A percentile compares a stretch with the other conserved stretches of the same genome.
Evolutionary conservation across 2,888 invertebrate genomes (phyloP).

Genomic region (Amblyjoppa fuscipennis): DNA sequence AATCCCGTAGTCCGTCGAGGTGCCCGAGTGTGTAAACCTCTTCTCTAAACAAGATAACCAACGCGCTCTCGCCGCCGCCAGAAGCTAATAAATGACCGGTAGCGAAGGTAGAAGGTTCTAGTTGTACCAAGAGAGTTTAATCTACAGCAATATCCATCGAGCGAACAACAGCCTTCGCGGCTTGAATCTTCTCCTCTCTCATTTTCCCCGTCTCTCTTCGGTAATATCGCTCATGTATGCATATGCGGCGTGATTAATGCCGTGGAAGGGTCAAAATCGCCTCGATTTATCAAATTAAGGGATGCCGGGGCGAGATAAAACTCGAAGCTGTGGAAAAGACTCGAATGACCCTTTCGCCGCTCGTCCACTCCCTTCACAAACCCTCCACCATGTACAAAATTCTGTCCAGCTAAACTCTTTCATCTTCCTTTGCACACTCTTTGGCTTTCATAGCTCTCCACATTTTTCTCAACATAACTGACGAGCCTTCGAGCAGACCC

Average conservation of each 20-base stretch:
- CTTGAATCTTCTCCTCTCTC: constrained; percentile 44
- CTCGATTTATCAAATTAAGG: constrained; percentile 85
- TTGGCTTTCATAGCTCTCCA: constrained; percentile 6
- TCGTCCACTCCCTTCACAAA: constrained; percentile 66
- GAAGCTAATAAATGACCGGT: constrained; percentile 82
- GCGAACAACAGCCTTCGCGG: constrained; percentile 38
- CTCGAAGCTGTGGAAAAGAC: constrained; percentile 81
- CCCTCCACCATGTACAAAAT: constrained; percentile 48
- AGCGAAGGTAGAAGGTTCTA: constrained; percentile 11
- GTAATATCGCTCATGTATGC: constrained; percentile 84
- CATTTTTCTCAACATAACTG: constrained; percentile 33
- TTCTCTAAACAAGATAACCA: constrained; percentile 82
- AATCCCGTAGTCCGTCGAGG: constrained; percentile 74
- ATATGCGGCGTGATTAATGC: constrained; percentile 84
- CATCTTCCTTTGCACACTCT: constrained; percentile 15
- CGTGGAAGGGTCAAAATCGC: constrained; percentile 81
- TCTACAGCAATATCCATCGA: constrained; percentile 23
- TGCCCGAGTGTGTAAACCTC: constrained; percentile 82
- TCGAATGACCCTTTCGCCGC: constrained; percentile 61
- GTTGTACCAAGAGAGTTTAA: constrained; percentile 17
- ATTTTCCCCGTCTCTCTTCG: constrained; percentile 31
- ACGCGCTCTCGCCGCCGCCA: constrained; percentile 58
- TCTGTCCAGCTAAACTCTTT: constrained; percentile 28
- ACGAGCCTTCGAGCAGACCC: constrained; percentile 16
- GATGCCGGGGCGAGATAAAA: constrained; percentile 83